These are phyloP conservation scores for Babylonia areolata DNA, from an alignment of 1,140 invertebrate species.

Conservation along the genomic window DNA sequence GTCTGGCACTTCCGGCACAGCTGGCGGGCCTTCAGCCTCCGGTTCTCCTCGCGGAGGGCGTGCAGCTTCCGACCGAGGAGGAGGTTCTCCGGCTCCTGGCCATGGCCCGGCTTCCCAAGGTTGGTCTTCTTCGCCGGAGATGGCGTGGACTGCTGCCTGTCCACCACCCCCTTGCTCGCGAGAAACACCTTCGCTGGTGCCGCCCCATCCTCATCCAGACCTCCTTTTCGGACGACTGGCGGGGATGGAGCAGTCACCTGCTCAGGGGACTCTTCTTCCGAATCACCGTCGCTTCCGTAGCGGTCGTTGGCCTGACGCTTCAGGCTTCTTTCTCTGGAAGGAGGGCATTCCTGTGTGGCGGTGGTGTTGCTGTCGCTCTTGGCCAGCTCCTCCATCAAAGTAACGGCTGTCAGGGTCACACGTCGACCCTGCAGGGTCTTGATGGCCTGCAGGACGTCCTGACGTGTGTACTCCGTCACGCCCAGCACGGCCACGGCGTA, in stretches of 20 bases:
- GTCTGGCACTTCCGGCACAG: constrained; percentile 3
- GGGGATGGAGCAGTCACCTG: neutral
- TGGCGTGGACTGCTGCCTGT: neutral
- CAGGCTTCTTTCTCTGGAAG: neutral
- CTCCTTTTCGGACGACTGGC: neutral
- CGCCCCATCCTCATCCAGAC: neutral
- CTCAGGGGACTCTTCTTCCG: neutral
- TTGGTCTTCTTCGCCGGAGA: neutral
- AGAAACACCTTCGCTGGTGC: neutral
- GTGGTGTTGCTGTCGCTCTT: neutral
- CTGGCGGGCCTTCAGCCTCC: neutral
- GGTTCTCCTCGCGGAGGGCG: constrained; percentile 9
- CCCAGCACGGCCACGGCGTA: neutral
- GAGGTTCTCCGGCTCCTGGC: neutral
- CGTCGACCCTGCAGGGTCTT: neutral
- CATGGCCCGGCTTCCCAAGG: neutral
- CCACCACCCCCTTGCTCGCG: neutral
- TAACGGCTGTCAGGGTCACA: neutral
- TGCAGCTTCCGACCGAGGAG: neutral
- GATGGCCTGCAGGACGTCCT: neutral
- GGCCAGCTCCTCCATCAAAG: neutral
- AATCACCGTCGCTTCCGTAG: neutral
- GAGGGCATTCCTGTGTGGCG: no score
- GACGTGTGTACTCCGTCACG: neutral
- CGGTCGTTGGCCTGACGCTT: neutral